These are phyloP conservation scores for Philereme transversata DNA, from an alignment of 2,888 invertebrate species.

Conservation along the genomic window DNA sequence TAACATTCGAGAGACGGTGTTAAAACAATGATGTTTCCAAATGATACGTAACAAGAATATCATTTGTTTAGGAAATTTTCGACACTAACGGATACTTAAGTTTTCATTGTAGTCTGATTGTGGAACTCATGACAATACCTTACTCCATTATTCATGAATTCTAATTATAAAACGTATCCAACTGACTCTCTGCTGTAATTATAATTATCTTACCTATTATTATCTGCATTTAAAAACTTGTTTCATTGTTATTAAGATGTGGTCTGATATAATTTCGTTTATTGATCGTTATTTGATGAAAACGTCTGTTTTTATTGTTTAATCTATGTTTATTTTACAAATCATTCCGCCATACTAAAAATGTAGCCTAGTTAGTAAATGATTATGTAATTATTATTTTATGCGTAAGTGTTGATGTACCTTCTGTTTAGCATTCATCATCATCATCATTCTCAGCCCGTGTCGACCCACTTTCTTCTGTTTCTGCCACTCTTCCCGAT, in stretches of 20 bases:
- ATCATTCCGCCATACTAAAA: background rate
- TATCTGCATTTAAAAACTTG: slow-evolving; percentile 57
- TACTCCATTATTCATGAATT: slow-evolving; percentile 65
- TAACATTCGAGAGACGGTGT: slow-evolving; percentile 61
- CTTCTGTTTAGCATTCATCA: no score
- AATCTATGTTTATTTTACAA: slow-evolving; percentile 21
- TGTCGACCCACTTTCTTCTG: no score
- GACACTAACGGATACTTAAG: slow-evolving; percentile 58
- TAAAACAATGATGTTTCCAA: slow-evolving; percentile 58
- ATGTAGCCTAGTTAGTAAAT: no score
- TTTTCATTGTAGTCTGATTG: slow-evolving; percentile 61
- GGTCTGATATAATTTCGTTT: slow-evolving; percentile 53
- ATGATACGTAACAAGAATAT: slow-evolving; percentile 61
- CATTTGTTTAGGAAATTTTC: slow-evolving; percentile 58
- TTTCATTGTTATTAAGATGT: slow-evolving; percentile 61
- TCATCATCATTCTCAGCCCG: no score
- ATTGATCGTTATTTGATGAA: slow-evolving; percentile 54
- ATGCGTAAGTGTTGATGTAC: background rate
- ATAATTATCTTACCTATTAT: slow-evolving; percentile 66
- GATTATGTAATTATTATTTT: background rate
- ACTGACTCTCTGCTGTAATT: slow-evolving; percentile 58
- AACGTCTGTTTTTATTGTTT: slow-evolving; percentile 29
- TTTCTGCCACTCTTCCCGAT: no score
- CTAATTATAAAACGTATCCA: slow-evolving; percentile 61
- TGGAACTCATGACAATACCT: slow-evolving; percentile 54